These are phyloP conservation scores for Aldabrachelys gigantea DNA, from an alignment of 2,113 vertebrate genomes.

Conservation along the genomic window DNA sequence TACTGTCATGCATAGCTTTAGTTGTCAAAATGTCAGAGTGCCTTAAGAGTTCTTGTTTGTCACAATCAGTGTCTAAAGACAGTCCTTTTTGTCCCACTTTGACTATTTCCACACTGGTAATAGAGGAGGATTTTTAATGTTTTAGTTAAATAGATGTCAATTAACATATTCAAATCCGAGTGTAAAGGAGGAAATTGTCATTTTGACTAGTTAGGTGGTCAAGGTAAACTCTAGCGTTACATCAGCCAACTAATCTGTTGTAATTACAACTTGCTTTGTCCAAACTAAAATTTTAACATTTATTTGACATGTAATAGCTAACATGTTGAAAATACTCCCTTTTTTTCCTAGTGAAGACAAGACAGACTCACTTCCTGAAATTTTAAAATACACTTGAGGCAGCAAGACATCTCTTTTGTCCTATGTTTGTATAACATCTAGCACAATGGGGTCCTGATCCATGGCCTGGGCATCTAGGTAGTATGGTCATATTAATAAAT, in stretches of 20 bases:
- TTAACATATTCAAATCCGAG: too few species aligned
- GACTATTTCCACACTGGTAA: constrained; percentile 18
- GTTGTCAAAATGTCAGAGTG: not conserved
- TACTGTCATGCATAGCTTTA: constrained; percentile 4
- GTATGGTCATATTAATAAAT: not conserved
- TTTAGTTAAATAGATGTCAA: not conserved
- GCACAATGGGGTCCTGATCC: not conserved
- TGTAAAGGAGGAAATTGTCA: not conserved
- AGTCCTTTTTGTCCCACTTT: constrained; percentile 14
- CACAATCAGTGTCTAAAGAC: constrained; percentile 20
- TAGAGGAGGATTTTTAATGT: constrained; percentile 22
- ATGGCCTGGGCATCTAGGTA: not conserved
- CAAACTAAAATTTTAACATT: not conserved
- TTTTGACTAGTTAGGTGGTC: not conserved
- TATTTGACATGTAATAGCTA: not conserved
- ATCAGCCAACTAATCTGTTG: not conserved
- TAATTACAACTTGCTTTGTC: not conserved
- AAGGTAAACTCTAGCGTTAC: not conserved
- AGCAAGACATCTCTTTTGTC: not conserved
- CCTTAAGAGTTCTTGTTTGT: constrained; percentile 48
- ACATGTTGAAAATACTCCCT: not conserved
- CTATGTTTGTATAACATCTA: not conserved
- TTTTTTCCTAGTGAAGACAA: not conserved
- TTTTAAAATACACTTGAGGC: not conserved
- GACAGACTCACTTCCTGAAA: not conserved